phyloP scores from a whole-genome alignment of 2,113 vertebrate genomes.

The Alethe castanea region DNA sequence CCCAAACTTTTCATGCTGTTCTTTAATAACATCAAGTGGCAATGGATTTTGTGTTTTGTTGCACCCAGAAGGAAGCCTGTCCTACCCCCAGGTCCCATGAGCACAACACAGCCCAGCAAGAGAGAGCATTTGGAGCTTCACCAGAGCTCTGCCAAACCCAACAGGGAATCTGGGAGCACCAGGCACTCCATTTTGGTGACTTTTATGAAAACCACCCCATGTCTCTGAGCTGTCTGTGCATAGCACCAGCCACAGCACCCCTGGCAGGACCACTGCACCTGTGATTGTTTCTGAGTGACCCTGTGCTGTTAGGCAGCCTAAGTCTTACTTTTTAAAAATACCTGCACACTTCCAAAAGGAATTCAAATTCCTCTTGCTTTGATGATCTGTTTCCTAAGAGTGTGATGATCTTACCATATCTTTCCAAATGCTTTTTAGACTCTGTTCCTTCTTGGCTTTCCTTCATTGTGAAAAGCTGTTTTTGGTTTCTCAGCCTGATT shows the following conservation, averaged over 20 bases:
- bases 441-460: slow-evolving; percentile 27
- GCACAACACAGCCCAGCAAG: background rate
- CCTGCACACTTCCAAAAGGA: background rate
- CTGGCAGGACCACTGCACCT: background rate
- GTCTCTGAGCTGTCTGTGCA: background rate
- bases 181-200: background rate
- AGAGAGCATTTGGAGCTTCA: background rate
- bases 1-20: background rate
- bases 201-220: background rate
- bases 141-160: background rate
- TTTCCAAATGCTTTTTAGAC: slow-evolving; percentile 34
- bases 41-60: background rate
- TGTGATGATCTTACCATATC: slow-evolving; percentile 17
- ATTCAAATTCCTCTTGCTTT: background rate
- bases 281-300: background rate
- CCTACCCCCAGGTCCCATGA: background rate
- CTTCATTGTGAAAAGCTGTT: slow-evolving; percentile 21
- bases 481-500: slow-evolving; percentile 59
- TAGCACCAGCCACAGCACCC: background rate
- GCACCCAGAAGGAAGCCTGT: background rate
- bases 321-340: background rate
- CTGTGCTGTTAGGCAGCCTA: background rate
- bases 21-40: background rate
- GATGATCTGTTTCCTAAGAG: slow-evolving; percentile 1
- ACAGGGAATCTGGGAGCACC: background rate